Base-by-base conservation (phyloP, 2,113 vertebrate species). In the Rissa tridactyla region DNA sequence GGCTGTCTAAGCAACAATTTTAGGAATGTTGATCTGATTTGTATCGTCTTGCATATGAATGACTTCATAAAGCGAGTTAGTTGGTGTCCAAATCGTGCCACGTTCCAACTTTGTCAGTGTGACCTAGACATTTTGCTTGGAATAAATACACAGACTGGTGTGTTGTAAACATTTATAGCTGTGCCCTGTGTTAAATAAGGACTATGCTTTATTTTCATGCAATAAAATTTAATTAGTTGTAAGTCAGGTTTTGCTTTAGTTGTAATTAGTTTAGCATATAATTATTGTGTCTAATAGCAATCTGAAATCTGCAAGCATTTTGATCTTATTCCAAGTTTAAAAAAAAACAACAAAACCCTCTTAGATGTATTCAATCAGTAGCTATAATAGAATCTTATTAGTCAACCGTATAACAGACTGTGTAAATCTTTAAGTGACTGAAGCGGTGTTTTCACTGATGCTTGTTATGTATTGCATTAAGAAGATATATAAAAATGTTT, bases 241-340 rank as follows among this genome's bases (percentile, higher is more conserved):
- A 98, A 97, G 96, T 98, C 95, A 97, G 96, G 95, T 97, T 98
- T 97, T 97, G 90, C 97, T 95, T 97, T 98, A 97, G 94, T 95
- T 96, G 96, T 98, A 97, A 98, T 98, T 98, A 98, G 97, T 97
- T 98, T 96, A 98, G 97, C 95, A 85, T 97, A 96, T 98, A 98
- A 98, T 98, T 98, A 97, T 98, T 97, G 96, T 91, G 90, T 98
- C 96, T 97, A 98, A 97, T 97, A 97, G 94, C 95, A 94, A 94
- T 98, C 90, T 95, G 91, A 98, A 97, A 96, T 97, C 91, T 97
- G 91, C 83, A 97, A 97, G 96, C 94, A 96, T 97, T 98, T 98
- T 98, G 97, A 97, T 97, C 95, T 92, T 95, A 94, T 94, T 98
- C 97, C 97, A 98, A 97, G 34, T 96, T 95, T 46, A 25, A 91